A percentile compares a stretch with the other conserved stretches of the same genome.
Conservation (phyloP, 1,140 invertebrate genomes). For the Homalodisca vitripennis region DNA sequence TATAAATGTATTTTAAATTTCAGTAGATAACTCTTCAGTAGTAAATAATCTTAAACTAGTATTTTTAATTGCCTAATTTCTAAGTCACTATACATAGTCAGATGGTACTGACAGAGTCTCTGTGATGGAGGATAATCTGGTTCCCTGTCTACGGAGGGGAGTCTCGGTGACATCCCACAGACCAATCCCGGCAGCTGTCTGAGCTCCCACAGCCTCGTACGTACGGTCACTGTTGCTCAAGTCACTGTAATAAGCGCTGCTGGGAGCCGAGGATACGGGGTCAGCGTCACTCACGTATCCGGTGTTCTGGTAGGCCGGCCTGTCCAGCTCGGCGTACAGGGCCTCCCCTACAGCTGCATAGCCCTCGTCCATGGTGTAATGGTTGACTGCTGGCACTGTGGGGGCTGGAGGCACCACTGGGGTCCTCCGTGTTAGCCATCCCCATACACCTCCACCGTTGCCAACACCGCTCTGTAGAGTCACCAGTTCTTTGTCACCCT, state of each 20-base stretch:
- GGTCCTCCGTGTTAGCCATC: slow-evolving; percentile 58
- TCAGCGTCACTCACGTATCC: slow-evolving; percentile 64
- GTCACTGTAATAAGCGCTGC: slow-evolving; percentile 69
- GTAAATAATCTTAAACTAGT: no score
- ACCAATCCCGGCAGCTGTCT: no score
- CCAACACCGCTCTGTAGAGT: slow-evolving; percentile 24
- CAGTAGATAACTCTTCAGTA: no score
- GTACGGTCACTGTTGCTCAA: slow-evolving; percentile 58
- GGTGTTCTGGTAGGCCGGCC: slow-evolving; percentile 67
- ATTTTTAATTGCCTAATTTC: no score
- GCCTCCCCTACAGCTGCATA: slow-evolving; percentile 57
- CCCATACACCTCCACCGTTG: slow-evolving; percentile 53
- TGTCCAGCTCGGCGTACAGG: slow-evolving; percentile 66
- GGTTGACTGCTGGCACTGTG: slow-evolving; percentile 51
- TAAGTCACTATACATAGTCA: slow-evolving; percentile 67
- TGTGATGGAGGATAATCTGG: slow-evolving; percentile 62
- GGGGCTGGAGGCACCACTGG: slow-evolving; percentile 41
- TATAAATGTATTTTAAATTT: no score
- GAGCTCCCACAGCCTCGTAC: slow-evolving; percentile 56
- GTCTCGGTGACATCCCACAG: slow-evolving; percentile 45
- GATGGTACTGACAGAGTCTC: slow-evolving; percentile 56
- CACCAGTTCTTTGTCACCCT: slow-evolving; percentile 26
- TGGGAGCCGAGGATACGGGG: slow-evolving; percentile 62
- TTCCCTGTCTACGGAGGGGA: slow-evolving; percentile 43
- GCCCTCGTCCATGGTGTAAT: slow-evolving; percentile 68